Percentiles rank a stretch among this genome's conserved stretches.
phyloP scores from a whole-genome alignment of 2,797 vertebrate genomes.

The Choloepus didactylus region DNA sequence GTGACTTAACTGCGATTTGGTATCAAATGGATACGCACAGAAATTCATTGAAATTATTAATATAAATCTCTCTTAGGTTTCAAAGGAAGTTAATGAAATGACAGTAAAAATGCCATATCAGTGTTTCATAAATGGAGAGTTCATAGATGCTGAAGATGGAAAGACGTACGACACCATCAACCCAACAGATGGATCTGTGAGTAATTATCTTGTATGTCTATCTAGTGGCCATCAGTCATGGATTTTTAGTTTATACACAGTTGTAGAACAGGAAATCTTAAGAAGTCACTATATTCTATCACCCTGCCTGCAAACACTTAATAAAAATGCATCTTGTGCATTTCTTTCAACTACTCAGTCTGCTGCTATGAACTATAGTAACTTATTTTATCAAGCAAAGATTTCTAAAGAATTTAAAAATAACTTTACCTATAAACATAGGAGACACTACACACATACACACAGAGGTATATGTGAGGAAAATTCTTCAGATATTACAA shows the following conservation, averaged over 20 bases:
- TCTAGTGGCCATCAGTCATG: fast-evolving
- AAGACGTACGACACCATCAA: constrained; percentile 94
- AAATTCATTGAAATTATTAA: neutral
- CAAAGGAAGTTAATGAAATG: constrained; percentile 95
- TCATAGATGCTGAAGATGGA: constrained; percentile 93
- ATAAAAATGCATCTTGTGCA: neutral
- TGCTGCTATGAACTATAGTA: neutral
- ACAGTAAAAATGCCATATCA: constrained; percentile 96
- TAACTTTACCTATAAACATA: neutral
- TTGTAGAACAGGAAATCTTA: neutral
- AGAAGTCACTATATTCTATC: neutral
- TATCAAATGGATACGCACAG: neutral
- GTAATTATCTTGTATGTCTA: constrained; percentile 79
- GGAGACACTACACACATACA: neutral
- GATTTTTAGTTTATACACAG: neutral
- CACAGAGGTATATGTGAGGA: neutral
- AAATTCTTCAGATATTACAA: neutral
- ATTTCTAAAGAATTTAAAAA: neutral
- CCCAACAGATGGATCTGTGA: constrained; percentile 96
- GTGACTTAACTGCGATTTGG: neutral
- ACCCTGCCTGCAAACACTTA: neutral
- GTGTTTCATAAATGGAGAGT: constrained; percentile 96
- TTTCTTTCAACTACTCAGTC: neutral
- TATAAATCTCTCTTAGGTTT: constrained; percentile 88
- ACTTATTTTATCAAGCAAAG: neutral